Evolutionary conservation across 1,140 invertebrate species (phyloP).

Genomic region (Apis cerana): DNA sequence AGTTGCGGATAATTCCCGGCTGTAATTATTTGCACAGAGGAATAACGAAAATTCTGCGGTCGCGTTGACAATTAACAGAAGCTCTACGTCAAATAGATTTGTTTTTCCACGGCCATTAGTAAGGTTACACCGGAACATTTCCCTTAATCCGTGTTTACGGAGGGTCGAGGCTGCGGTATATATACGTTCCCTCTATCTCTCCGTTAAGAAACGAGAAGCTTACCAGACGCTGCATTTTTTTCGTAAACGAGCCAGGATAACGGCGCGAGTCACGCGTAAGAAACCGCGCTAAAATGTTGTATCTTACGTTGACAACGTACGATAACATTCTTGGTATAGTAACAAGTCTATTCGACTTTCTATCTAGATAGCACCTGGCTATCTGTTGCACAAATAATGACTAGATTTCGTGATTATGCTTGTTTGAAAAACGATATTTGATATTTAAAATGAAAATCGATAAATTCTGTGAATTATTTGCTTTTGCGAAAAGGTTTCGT

Average conservation of each 20-base stretch:
- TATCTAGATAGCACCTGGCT: neutral
- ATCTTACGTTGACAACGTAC: constrained; percentile 29
- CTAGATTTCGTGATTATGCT: neutral
- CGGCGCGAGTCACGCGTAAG: neutral
- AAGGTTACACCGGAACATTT: constrained; percentile 40
- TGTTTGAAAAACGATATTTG: neutral
- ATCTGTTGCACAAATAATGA: neutral
- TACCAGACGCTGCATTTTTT: constrained; percentile 41
- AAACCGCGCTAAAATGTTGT: constrained; percentile 42
- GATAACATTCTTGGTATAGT: constrained; percentile 50
- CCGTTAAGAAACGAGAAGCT: constrained; percentile 45
- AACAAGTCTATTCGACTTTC: constrained; percentile 32
- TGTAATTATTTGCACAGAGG: neutral
- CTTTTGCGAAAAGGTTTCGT: neutral
- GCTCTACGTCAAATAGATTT: constrained; percentile 23
- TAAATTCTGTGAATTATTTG: neutral
- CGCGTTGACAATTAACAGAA: constrained; percentile 40
- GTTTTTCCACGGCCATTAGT: constrained; percentile 42
- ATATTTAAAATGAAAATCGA: neutral
- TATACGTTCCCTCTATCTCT: constrained; percentile 6
- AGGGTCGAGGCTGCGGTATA: constrained; percentile 1
- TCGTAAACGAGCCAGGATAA: constrained; percentile 38
- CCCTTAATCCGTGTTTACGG: constrained; percentile 45
- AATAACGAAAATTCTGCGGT: neutral
- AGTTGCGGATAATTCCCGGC: neutral